Evolutionary conservation across 2,888 invertebrate genomes (phyloP), one percentile per base, ranked within the genome.

Genomic region (Drosophila siamana): DNA sequence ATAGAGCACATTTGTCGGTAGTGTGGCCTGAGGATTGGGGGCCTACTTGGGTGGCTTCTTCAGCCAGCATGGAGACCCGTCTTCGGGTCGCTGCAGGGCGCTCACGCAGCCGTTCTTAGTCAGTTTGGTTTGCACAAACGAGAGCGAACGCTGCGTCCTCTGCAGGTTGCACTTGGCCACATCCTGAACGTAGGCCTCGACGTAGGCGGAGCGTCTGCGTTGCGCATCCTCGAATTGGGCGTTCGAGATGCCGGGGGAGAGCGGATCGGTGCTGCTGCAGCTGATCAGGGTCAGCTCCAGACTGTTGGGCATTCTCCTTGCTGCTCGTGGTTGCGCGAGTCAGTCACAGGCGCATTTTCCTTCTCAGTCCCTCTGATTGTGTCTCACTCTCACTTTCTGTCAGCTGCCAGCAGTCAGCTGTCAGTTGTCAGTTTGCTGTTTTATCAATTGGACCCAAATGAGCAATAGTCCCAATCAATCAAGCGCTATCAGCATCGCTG

Each of bases 101-200:
- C 89, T 90, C 13, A 90, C 84, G 51, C 86, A 88, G 26, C 91
- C 91, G 33, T 89, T 90, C 40, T 89, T 91, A 16, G 88, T 90
- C 54, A 91, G 69, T 68, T 84, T 88, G 19, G 90, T 83, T 71
- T 91, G 90, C 7, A 91, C 85, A 72, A 84, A 78, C 70, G 90
- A 86, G 38, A 89, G 38, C 2, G 90, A 83, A 11, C 88, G 85
- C 33, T 67, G 69, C 13, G 41, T 47, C 24, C 54, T 59, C 16
- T 66, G 70, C 11, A 40, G 26, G 16, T 66, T 71, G 4, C 41
- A 24, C 19, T 44, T 79, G 52, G 64, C 43, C 48, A 60, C 67
- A 36, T 86, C 81, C 47, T 80, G 77, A 65, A 78, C 63, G 54
- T 73, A 74, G 56, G 73, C 56, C 26, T 74, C 73, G 7, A 70